A percentile compares a stretch with the other conserved stretches of the same genome.
Conservation (phyloP, 2,113 vertebrate genomes). For the Marmota monax region DNA sequence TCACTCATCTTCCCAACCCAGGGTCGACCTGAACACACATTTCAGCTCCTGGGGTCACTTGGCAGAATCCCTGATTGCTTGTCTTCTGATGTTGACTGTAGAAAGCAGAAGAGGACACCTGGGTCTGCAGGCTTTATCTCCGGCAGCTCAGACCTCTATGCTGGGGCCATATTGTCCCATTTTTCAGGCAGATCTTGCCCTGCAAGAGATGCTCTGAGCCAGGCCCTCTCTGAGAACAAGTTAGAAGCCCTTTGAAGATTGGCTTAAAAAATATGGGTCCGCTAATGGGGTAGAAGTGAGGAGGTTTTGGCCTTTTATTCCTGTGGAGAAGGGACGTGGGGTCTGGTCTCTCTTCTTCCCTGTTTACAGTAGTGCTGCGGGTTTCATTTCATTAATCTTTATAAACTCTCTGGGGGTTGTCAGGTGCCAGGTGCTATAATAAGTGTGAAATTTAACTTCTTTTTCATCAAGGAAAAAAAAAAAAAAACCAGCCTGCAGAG, state of each 20-base stretch:
- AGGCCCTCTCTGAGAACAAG: background rate
- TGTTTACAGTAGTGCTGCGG: constrained; percentile 57
- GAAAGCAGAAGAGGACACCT: background rate
- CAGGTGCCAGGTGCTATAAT: constrained; percentile 76
- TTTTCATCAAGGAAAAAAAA: constrained; percentile 74
- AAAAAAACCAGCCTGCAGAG: constrained; percentile 40
- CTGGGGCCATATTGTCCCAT: background rate
- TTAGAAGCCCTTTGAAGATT: constrained; percentile 45
- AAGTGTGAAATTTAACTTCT: constrained; percentile 81
- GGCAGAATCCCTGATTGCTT: background rate
- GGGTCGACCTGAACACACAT: background rate
- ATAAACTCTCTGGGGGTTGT: constrained; percentile 68
- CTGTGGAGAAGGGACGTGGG: background rate
- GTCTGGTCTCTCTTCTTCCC: constrained; percentile 26
- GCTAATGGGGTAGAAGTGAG: background rate
- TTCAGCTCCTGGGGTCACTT: background rate
- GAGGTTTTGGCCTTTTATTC: background rate
- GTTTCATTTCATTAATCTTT: constrained; percentile 72
- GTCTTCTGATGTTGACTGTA: background rate
- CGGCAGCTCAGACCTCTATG: background rate
- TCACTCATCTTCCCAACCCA: background rate
- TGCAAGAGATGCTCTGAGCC: constrained; percentile 23
- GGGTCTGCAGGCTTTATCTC: background rate
- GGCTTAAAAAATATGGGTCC: constrained; percentile 5
- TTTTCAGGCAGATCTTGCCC: constrained; percentile 34